These are phyloP conservation scores for Arrhopalites spinosus DNA, from an alignment of 2,888 invertebrate genomes.

Conservation along the genomic window DNA sequence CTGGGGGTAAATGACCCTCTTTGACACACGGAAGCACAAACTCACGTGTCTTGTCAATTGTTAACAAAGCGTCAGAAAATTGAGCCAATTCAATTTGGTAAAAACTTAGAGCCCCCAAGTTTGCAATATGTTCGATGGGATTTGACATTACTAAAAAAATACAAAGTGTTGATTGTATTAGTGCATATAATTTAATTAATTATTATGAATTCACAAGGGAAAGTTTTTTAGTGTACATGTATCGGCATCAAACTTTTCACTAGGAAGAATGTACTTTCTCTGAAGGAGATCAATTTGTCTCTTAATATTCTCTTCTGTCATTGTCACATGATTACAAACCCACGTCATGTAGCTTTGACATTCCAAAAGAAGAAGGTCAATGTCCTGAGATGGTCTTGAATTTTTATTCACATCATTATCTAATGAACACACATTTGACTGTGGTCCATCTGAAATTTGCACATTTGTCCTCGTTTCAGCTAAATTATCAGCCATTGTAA, in stretches of 20 bases:
- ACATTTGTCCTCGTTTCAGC: neutral
- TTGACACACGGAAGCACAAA: conserved; percentile 1
- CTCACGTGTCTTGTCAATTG: conserved; percentile 8
- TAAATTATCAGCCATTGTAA: neutral
- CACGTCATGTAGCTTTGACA: conserved; percentile 23
- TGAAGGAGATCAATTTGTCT: neutral
- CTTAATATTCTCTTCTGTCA: conserved; percentile 10
- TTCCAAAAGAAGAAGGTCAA: conserved; percentile 2
- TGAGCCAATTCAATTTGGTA: conserved; percentile 12
- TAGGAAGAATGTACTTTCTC: neutral
- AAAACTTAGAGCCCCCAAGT: conserved; percentile 25
- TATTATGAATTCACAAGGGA: too few species aligned
- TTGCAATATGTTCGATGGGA: conserved; percentile 11
- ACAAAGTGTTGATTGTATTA: too few species aligned
- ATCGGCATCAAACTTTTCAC: neutral
- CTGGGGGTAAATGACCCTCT: neutral
- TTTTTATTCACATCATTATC: conserved; percentile 4
- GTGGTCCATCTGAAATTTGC: too few species aligned
- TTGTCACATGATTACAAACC: neutral
- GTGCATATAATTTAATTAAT: too few species aligned
- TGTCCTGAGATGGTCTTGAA: neutral
- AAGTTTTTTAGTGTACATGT: too few species aligned
- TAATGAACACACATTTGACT: too few species aligned
- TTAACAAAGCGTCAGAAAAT: neutral
- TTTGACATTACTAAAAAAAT: neutral